Conservation (phyloP, 2,888 invertebrate species). For the Latrodectus hesperus region DNA sequence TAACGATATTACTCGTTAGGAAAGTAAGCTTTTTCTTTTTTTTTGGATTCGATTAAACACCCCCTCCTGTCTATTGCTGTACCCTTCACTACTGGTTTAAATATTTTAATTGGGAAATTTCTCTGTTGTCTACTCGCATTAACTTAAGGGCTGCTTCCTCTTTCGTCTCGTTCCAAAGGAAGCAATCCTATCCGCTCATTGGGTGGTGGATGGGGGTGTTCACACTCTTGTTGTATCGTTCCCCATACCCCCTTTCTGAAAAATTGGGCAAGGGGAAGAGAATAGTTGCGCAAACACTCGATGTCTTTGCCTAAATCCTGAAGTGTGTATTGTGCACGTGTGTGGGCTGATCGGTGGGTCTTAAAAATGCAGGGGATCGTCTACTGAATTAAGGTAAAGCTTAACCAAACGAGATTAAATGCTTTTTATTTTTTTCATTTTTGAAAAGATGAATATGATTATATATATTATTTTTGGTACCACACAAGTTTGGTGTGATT, state of each 20-base stretch:
- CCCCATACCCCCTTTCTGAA: background rate
- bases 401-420: too few species aligned
- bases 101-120: background rate
- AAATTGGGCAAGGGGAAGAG: slow-evolving; percentile 11
- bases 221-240: slow-evolving; percentile 7
- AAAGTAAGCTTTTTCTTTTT: background rate
- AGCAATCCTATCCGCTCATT: background rate
- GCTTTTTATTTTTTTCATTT: too few species aligned
- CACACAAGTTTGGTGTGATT: too few species aligned
- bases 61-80: background rate
- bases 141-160: background rate
- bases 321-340: slow-evolving; percentile 57
- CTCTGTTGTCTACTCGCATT: background rate
- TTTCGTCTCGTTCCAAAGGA: background rate
- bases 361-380: slow-evolving; percentile 16
- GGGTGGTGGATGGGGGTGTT: slow-evolving; percentile 5
- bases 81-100: background rate
- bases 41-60: background rate
- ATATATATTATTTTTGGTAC: too few species aligned
- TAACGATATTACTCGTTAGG: too few species aligned
- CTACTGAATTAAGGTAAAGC: background rate
- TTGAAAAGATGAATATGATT: too few species aligned
- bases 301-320: slow-evolving; percentile 37
- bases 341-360: slow-evolving; percentile 49
- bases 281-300: slow-evolving; percentile 50